These are phyloP conservation scores for Atta cephalotes DNA, from an alignment of 1,140 invertebrate genomes.

Conservation along the genomic window DNA sequence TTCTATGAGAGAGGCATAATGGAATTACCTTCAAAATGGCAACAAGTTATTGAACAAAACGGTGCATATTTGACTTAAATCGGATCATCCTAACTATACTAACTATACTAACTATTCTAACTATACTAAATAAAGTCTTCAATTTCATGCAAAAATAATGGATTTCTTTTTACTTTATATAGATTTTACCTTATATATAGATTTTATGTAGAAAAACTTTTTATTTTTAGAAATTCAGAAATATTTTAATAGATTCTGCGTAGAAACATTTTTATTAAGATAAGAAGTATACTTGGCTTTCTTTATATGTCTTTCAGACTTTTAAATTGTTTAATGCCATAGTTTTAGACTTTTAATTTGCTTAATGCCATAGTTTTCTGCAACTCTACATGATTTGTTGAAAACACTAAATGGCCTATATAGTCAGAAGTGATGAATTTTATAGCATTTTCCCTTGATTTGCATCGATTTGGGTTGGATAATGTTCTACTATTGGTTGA, in stretches of 20 bases:
- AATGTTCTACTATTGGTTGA: no score
- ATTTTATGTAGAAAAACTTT: not conserved
- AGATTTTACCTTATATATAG: not conserved
- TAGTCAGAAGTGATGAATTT: not conserved
- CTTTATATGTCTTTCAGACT: not conserved
- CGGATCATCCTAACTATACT: no score
- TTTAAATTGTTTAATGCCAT: not conserved
- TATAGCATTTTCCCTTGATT: no score
- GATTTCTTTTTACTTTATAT: no score
- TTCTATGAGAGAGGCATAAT: no score
- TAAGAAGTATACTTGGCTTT: not conserved
- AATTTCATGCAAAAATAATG: no score
- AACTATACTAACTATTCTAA: no score
- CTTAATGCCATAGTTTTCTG: not conserved
- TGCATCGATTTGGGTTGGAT: no score
- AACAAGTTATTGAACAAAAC: no score
- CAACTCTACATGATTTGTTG: not conserved
- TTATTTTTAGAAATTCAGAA: not conserved
- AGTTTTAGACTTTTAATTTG: not conserved
- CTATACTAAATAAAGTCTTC: no score
- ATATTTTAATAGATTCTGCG: not conserved
- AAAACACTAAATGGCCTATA: not conserved
- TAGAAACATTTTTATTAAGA: not conserved
- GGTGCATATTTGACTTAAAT: no score
- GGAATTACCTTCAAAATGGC: no score